Conservation (phyloP, 2,113 vertebrate genomes). For the Cromileptes altivelis region DNA sequence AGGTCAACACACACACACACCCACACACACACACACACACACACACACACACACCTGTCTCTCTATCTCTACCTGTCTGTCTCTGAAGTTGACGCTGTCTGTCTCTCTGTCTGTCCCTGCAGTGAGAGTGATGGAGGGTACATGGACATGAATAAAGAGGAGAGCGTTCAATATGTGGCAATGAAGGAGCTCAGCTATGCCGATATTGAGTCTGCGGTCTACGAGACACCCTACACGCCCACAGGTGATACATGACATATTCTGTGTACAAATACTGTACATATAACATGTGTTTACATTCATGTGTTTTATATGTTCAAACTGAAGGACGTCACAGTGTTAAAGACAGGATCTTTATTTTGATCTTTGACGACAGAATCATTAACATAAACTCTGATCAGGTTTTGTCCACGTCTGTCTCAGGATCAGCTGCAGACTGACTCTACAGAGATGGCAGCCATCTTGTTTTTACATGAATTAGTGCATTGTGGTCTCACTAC, state of each 20-base stretch:
- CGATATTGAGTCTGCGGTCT: conserved; percentile 85
- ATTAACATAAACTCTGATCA: too few species aligned
- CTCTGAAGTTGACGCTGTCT: not conserved
- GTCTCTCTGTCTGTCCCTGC: not conserved
- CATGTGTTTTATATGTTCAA: too few species aligned
- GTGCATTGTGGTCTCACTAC: too few species aligned
- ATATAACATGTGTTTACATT: too few species aligned
- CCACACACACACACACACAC: conserved; percentile 45
- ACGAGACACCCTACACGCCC: conserved; percentile 80
- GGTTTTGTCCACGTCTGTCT: too few species aligned
- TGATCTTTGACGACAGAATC: too few species aligned
- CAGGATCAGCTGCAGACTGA: too few species aligned
- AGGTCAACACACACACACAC: conserved; percentile 58
- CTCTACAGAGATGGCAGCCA: too few species aligned
- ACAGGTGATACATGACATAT: conserved; percentile 25
- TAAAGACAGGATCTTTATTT: too few species aligned
- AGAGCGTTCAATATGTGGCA: conserved; percentile 87
- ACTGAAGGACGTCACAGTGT: too few species aligned
- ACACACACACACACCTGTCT: not conserved
- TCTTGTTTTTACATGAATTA: too few species aligned
- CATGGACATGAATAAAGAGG: conserved; percentile 93
- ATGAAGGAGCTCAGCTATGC: conserved; percentile 88
- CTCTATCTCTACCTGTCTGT: not conserved
- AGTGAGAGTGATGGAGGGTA: conserved; percentile 91
- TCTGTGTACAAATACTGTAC: too few species aligned